phyloP scores from a whole-genome alignment of 1,140 invertebrate genomes.

The Panonychus citri region DNA sequence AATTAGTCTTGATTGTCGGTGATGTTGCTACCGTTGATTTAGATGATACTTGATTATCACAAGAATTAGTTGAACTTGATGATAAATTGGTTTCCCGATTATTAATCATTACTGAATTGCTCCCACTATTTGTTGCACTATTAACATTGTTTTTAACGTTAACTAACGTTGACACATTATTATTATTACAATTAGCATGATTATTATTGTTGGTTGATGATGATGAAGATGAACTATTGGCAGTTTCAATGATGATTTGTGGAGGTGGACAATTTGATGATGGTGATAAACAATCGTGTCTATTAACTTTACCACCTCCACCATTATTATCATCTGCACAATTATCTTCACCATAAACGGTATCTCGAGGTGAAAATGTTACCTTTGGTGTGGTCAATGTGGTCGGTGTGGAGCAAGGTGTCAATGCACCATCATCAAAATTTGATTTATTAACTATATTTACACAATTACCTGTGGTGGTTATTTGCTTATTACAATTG shows the following conservation, averaged over 20 bases:
- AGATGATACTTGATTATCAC: too few relatives aligned
- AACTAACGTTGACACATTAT: not conserved
- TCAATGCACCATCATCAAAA: not conserved
- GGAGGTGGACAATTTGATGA: constrained; percentile 1
- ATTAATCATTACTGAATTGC: too few relatives aligned
- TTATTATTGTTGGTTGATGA: not conserved
- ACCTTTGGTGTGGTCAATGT: constrained; percentile 2
- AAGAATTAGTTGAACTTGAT: too few relatives aligned
- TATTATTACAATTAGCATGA: not conserved
- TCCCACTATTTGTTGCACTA: too few relatives aligned
- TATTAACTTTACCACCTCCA: not conserved
- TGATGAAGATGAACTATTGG: not conserved
- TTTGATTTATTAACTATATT: too few relatives aligned
- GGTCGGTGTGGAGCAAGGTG: not conserved
- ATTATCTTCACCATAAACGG: not conserved
- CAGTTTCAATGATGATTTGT: constrained; percentile 9
- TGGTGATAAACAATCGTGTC: not conserved
- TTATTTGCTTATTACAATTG: too few relatives aligned
- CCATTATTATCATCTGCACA: not conserved
- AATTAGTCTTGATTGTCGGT: too few relatives aligned
- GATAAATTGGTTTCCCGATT: too few relatives aligned
- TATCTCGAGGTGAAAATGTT: constrained; percentile 3
- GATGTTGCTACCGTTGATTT: too few relatives aligned
- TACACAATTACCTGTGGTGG: too few relatives aligned
- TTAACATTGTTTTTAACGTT: too few relatives aligned